Base-by-base conservation (phyloP, 2,797 vertebrate genomes). In the Pangasius larnaudii region DNA sequence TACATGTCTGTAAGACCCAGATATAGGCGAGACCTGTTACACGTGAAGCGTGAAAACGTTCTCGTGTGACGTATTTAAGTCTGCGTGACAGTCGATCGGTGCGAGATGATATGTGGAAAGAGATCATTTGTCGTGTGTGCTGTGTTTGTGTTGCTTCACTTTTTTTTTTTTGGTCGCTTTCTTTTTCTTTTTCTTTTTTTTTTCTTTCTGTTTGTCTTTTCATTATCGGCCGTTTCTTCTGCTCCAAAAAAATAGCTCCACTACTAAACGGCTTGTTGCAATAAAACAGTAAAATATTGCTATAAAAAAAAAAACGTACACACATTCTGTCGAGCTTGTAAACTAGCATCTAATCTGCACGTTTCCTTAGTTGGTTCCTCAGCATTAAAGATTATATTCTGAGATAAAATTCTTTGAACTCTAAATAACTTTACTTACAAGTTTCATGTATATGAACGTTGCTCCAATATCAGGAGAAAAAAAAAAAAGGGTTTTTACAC, bases 31-130 rank as follows among this genome's bases (percentile, higher is more conserved):
- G 75, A 53, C 53, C 56, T 36, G 77, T 58, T 56, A 5, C 77
- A 36, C 27, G 78, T 59, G 53, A 59, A 61, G 56, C 59, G 78
- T 61, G 78, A 7, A 7, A 61, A 81, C 24, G 69, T 77, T 83
- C 1, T 65, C 33, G 77, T 49, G 19, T 33, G 27, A 61, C 33
- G 24, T 83, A 74, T 83, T 74, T 87, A 49, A 49, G 1, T 30
- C 9, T 56, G 36, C 46, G 6, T 49, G 80, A 33, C 27, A 24
- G 36, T 14, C 19, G 51, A 59, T 56, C 13, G 65, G 36, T 10
- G 46, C 51, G 56, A 11, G n/a, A n/a, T 39, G 56, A 71, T 3
- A 0, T 58, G 8, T 53, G 71, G 56, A 63, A 42, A 59, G 53
- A 61, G 33, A 59, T 49, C 18, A 7, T 8, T 56, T 6, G 5